A percentile compares a stretch with the other conserved stretches of the same genome.
phyloP scores from a whole-genome alignment of 2,113 vertebrate species.

The Xiphophorus hellerii region DNA sequence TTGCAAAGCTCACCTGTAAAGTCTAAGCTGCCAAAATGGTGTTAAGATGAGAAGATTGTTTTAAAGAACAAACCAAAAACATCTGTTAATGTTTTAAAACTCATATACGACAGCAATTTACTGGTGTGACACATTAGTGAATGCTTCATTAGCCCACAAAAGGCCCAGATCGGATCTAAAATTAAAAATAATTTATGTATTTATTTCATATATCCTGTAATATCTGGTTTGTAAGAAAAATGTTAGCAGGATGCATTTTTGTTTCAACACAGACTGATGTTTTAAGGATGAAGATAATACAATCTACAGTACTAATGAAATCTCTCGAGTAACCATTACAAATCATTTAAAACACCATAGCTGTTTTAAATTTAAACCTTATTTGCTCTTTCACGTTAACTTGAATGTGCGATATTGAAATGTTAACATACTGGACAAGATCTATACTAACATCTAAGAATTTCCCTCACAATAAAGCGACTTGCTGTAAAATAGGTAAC shows the following conservation, averaged over 20 bases:
- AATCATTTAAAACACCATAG: neutral
- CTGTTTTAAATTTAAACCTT: neutral
- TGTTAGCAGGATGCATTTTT: neutral
- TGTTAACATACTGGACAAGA: neutral
- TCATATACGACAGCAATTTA: neutral
- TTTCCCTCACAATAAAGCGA: neutral
- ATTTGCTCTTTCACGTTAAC: neutral
- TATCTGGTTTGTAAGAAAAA: neutral
- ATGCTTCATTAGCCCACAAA: neutral
- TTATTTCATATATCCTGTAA: neutral
- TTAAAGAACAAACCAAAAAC: neutral
- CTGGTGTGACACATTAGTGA: neutral
- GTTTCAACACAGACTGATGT: neutral
- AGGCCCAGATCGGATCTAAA: neutral
- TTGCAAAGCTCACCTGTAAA: neutral
- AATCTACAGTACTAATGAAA: neutral
- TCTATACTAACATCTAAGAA: neutral
- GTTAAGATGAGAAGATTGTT: neutral
- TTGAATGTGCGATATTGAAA: neutral
- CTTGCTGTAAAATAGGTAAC: slow-evolving; percentile 19
- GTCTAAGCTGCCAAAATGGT: neutral
- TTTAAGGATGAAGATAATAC: too few relatives aligned
- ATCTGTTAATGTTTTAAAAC: neutral
- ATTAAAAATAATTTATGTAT: too few relatives aligned
- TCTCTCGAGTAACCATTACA: neutral